A percentile compares a stretch with the other conserved stretches of the same genome.
Evolutionary conservation across 2,797 vertebrate species (phyloP).

Genomic region (Phyllotis vaccarum): DNA sequence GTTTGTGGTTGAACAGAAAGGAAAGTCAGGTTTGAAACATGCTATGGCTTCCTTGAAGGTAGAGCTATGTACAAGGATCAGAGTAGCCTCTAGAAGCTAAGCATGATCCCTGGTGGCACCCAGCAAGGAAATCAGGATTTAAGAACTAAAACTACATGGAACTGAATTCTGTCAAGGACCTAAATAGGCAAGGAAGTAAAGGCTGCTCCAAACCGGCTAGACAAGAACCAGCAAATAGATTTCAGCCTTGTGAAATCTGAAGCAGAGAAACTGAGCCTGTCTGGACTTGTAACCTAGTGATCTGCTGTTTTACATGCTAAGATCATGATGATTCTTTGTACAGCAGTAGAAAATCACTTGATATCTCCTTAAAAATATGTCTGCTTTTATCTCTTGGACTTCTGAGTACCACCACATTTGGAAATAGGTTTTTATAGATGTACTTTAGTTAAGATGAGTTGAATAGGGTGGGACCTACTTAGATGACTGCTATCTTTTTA

Average conservation of each 20-base stretch:
- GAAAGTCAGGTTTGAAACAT: background rate
- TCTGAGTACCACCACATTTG: background rate
- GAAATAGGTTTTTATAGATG: background rate
- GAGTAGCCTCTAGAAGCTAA: background rate
- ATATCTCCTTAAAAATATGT: background rate
- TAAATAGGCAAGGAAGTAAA: background rate
- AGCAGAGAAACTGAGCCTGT: background rate
- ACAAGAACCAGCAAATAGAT: background rate
- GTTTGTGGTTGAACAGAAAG: background rate
- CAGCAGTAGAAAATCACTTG: background rate
- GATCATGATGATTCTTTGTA: background rate
- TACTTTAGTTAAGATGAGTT: background rate
- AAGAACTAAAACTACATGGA: background rate
- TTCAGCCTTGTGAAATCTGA: conserved; percentile 4
- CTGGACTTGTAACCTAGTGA: background rate
- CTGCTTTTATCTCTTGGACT: background rate
- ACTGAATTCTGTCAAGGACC: conserved; percentile 26
- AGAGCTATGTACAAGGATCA: background rate
- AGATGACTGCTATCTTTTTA: background rate
- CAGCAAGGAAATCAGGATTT: background rate
- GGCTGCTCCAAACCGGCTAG: background rate
- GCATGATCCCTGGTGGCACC: background rate
- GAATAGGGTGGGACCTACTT: conserved; percentile 35
- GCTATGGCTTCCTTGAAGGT: background rate
- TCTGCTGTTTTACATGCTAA: background rate